These are phyloP conservation scores for Tiaroga cobitis DNA, from an alignment of 2,797 vertebrate genomes.

Conservation along the genomic window DNA sequence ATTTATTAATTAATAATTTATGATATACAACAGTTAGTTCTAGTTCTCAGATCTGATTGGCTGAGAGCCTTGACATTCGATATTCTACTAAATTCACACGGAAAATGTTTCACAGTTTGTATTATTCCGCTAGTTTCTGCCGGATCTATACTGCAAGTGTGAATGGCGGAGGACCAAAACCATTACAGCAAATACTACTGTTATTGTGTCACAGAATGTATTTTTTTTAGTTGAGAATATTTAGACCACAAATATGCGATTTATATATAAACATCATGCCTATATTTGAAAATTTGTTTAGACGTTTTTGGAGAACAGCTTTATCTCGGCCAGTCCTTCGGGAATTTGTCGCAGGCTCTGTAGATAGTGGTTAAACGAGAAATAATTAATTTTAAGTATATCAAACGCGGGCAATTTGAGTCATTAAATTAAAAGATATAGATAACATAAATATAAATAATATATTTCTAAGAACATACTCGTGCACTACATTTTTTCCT, in stretches of 20 bases:
- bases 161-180: not conserved
- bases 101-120: not conserved
- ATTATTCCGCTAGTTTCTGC: not conserved
- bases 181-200: not conserved
- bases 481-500: not conserved
- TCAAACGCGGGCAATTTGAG: not conserved
- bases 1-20: not conserved
- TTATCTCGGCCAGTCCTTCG: not conserved
- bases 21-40: not conserved
- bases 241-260: not conserved
- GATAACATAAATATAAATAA: not conserved
- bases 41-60: no score
- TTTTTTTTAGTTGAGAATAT: not conserved
- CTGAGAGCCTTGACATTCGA: not conserved
- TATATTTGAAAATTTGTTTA: not conserved
- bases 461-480: not conserved
- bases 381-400: not conserved
- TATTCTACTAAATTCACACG: not conserved
- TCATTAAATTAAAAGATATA: not conserved
- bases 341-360: not conserved
- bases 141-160: not conserved
- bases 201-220: not conserved
- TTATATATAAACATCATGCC: not conserved
- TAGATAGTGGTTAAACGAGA: not conserved
- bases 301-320: no score